Percentiles rank a stretch among this genome's conserved stretches.
Evolutionary conservation across 2,888 invertebrate genomes (phyloP).

Genomic region (Cactoblastis cactorum): DNA sequence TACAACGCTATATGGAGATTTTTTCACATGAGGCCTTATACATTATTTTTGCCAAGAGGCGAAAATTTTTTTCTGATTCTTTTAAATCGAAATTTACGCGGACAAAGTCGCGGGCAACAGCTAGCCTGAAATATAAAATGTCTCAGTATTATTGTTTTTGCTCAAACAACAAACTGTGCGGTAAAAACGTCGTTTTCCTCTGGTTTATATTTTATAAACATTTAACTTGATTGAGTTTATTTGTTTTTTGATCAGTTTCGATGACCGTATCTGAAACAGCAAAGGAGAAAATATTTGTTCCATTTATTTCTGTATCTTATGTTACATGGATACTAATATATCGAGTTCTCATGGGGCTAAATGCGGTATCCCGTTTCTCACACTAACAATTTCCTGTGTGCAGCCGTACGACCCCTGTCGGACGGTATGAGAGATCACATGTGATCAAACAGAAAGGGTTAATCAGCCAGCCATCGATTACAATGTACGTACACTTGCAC

Average conservation of each 20-base stretch:
- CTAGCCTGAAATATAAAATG: not conserved
- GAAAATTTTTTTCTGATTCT: no score
- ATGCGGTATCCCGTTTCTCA: slow-evolving; percentile 14
- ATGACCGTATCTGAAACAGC: not conserved
- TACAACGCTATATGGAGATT: no score
- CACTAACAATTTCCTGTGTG: slow-evolving; percentile 17
- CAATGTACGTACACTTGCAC: slow-evolving; percentile 14
- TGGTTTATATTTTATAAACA: not conserved
- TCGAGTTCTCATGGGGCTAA: slow-evolving; percentile 16
- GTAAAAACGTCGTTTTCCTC: not conserved
- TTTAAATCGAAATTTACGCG: no score
- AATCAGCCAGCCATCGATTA: slow-evolving; percentile 17
- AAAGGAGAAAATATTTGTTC: not conserved
- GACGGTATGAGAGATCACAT: slow-evolving; percentile 6
- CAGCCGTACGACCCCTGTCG: slow-evolving; percentile 13
- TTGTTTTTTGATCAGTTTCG: slow-evolving; percentile 1
- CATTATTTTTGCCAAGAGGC: no score
- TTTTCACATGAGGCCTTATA: no score
- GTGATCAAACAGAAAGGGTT: slow-evolving; percentile 12
- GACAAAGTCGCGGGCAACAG: no score
- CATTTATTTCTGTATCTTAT: not conserved
- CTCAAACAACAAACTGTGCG: not conserved
- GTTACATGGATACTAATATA: slow-evolving; percentile 12
- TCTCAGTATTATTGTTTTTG: not conserved
- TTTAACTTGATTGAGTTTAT: not conserved